Evolutionary conservation across 2,797 vertebrate genomes (phyloP), one percentile per base, ranked within the genome.

Genomic region (Carapus acus): DNA sequence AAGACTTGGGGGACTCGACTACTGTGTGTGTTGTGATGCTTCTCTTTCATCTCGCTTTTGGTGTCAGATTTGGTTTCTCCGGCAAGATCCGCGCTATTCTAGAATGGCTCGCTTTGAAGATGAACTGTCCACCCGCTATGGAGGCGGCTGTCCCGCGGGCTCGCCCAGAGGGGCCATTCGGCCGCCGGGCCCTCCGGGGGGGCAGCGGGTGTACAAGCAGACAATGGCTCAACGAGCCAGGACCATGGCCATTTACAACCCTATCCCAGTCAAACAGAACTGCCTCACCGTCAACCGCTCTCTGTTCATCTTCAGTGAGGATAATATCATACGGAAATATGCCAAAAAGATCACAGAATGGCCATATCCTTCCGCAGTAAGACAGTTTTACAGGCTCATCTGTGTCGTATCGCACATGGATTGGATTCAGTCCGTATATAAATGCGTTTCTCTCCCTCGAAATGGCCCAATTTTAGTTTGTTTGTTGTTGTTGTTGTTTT

Each of bases 331-430:
- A 73, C 91, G 95, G 78, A 98, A 96, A 89, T 97, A 97, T 56
- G 95, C 94, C 86, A 97, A 97, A 88, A 89, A 93, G 87, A 95
- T 98, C 88, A 98, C 93, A 1, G 95, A 98, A 76, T 97, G 95
- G 95, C 94, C 94, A 98, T 98, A 98, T 98, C 94, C 94, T 96
- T 91, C 31, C 9, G 8, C 4, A 27, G 24, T 9, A 27, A 9
- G 5, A 27, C 9, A 5, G 9, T 4, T 27, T 15, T 46, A 11
- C 22, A 15, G n/a, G 6, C n/a, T 16, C 7, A 17, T 38, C 8
- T 15, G 37, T 38, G 37, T 38, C 18, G n/a, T 17, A 38, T 17
- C n/a, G 1, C n/a, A 8, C n/a, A 37, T 37, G 34, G 34, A 13
- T n/a, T n/a, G n/a, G n/a, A n/a, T n/a, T n/a, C n/a, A n/a, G n/a